Conservation (phyloP, 2,113 vertebrate species). For the Tiliqua scincoides region DNA sequence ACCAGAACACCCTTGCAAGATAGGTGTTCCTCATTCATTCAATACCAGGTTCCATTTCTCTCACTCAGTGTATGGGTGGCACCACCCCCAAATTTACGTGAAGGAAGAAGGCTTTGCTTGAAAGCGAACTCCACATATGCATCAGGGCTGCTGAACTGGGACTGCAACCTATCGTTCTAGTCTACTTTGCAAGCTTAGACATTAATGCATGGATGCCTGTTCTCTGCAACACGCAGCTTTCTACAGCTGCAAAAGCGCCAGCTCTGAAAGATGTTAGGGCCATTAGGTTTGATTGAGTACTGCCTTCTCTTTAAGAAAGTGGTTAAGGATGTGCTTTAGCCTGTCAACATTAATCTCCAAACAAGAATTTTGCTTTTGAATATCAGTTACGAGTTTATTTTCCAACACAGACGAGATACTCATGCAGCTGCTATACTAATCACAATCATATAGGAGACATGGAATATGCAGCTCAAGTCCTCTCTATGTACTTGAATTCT, state of each 20-base stretch:
- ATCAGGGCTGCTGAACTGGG: background rate
- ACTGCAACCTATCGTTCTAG: background rate
- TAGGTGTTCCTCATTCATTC: background rate
- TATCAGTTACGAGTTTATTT: background rate
- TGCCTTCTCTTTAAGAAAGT: background rate
- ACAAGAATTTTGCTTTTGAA: background rate
- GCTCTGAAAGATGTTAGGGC: background rate
- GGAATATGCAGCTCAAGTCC: background rate
- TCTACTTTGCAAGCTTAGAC: background rate
- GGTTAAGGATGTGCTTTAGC: background rate
- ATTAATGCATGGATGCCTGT: background rate
- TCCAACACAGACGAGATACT: background rate
- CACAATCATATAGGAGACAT: background rate
- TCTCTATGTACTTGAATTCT: background rate
- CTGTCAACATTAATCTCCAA: background rate
- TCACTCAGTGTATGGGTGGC: background rate
- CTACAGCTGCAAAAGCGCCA: background rate
- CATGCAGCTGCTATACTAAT: background rate
- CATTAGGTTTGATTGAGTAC: background rate
- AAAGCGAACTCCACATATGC: background rate
- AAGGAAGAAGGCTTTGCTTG: background rate
- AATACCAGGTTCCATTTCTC: background rate
- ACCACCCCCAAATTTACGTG: background rate
- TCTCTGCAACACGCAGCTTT: background rate
- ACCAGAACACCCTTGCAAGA: background rate